Evolutionary conservation across 2,888 invertebrate species (phyloP), one percentile per base, ranked within the genome.

Genomic region (Lasioglossum figueresi): DNA sequence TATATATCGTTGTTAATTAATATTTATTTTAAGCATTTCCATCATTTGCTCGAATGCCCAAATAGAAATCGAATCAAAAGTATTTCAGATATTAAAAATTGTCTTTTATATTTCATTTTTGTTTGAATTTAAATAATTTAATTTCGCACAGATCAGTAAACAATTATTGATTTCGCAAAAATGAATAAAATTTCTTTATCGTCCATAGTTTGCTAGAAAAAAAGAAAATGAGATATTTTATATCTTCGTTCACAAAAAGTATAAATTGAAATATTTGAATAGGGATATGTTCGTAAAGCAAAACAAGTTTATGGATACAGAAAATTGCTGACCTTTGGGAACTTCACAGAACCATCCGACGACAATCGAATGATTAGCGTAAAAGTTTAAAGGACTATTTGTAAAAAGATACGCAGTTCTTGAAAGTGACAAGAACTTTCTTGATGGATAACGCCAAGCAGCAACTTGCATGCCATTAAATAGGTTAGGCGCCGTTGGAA

Each of bases 391-490:
- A 68, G 68, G 23, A 4, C 23, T 4, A 8, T 68, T 0, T 68
- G 37, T 12, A 68, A 56, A 63, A 71, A 52, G 14, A 37, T 34
- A 19, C 14, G 59, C 34, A 34, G 16, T 80, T 52, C 74, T 56
- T 31, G 52, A 59, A 59, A 45, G 34, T 48, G 34, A 14, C 16
- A 66, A 31, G 72, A 84, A 80, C 78, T 82, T 81, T 82, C 63
- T 79, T 79, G 79, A 84, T 84, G 63, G 48, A 84, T 86, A 73
- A 84, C 34, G 75, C 27, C 48, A 74, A 79, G 75, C 72, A 74
- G 80, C 79, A 74, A 76, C 48, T 85, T 80, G 85, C 79, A 76
- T 85, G 83, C 83, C 82, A 83, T 89, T 87, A 85, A 84, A 75
- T 82, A 56, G 86, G 84, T 89, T 86, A 80, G 79, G 31, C 76